These are phyloP conservation scores for Pollimyrus isidori DNA, from an alignment of 2,113 vertebrate species.

Conservation along the genomic window DNA sequence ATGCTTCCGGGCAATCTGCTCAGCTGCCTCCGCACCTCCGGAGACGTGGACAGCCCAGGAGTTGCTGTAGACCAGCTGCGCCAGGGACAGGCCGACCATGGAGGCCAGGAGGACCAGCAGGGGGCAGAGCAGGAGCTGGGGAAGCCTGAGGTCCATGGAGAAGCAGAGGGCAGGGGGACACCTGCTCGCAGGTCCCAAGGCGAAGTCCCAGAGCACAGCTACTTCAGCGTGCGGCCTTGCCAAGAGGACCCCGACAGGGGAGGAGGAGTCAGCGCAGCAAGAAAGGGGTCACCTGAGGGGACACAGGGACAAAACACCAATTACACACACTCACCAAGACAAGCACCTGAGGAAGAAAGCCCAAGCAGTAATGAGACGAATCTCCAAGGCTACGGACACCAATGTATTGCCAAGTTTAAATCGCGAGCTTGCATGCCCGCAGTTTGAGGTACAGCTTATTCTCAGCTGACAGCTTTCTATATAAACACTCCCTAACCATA, in stretches of 20 bases:
- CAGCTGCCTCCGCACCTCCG: slow-evolving; percentile 69
- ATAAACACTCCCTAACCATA: not conserved
- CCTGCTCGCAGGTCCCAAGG: slow-evolving; percentile 41
- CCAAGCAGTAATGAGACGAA: not conserved
- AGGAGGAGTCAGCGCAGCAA: slow-evolving; percentile 38
- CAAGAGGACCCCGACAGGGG: slow-evolving; percentile 12
- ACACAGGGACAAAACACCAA: slow-evolving; percentile 3
- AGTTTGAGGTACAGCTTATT: not conserved
- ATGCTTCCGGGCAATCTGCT: slow-evolving; percentile 74
- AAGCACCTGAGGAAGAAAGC: not conserved
- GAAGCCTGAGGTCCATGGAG: slow-evolving; percentile 47
- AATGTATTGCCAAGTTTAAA: not conserved
- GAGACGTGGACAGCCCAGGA: slow-evolving; percentile 86
- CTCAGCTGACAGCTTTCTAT: not conserved
- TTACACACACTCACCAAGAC: not conserved
- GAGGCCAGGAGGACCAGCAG: slow-evolving; percentile 62
- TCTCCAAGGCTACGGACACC: not conserved
- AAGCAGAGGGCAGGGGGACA: slow-evolving; percentile 45
- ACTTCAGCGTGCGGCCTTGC: slow-evolving; percentile 37
- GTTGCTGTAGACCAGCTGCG: slow-evolving; percentile 81
- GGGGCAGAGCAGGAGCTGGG: slow-evolving; percentile 60
- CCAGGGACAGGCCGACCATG: slow-evolving; percentile 51
- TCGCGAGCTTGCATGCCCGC: not conserved
- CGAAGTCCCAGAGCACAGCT: slow-evolving; percentile 40
- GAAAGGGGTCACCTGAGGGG: slow-evolving; percentile 41